Conservation (phyloP, 2,888 invertebrate species). For the Phyllotreta striolata region DNA sequence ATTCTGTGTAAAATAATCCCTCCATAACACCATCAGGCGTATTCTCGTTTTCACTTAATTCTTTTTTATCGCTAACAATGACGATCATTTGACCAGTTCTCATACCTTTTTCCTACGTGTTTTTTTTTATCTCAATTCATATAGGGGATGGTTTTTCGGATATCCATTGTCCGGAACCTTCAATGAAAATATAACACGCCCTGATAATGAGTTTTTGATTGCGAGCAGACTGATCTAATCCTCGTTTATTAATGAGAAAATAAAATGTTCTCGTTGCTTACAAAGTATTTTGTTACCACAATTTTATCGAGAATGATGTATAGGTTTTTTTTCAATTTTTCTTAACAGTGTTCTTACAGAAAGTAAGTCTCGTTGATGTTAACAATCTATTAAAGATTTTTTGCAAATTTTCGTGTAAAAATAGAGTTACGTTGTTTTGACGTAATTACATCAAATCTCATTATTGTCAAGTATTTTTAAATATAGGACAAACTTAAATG, state of each 20-base stretch:
- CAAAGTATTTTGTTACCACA: no score
- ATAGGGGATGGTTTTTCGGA: constrained; percentile 30
- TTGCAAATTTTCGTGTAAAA: no score
- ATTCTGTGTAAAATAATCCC: constrained; percentile 1
- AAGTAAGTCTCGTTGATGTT: no score
- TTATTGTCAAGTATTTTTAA: no score
- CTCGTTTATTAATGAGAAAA: constrained; percentile 43
- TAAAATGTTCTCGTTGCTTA: constrained; percentile 35
- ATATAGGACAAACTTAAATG: no score
- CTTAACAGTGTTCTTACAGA: no score
- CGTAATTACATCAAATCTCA: no score
- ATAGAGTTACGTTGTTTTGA: no score
- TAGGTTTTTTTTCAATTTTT: no score
- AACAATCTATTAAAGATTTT: no score
- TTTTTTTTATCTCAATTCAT: constrained; percentile 34
- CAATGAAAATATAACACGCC: constrained; percentile 29
- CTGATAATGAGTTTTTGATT: constrained; percentile 43
- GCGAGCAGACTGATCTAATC: constrained; percentile 39
- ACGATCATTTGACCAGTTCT: constrained; percentile 40
- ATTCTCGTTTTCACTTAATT: constrained; percentile 30
- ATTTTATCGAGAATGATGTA: no score
- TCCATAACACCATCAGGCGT: constrained; percentile 14
- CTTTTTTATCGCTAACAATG: constrained; percentile 38
- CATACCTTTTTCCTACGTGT: constrained; percentile 37
- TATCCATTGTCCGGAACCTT: constrained; percentile 22